Percentiles rank a stretch among this genome's conserved stretches.
Conservation (phyloP, 35 echinoderm and acorn worm species). For the Strongylocentrotus purpuratus region DNA sequence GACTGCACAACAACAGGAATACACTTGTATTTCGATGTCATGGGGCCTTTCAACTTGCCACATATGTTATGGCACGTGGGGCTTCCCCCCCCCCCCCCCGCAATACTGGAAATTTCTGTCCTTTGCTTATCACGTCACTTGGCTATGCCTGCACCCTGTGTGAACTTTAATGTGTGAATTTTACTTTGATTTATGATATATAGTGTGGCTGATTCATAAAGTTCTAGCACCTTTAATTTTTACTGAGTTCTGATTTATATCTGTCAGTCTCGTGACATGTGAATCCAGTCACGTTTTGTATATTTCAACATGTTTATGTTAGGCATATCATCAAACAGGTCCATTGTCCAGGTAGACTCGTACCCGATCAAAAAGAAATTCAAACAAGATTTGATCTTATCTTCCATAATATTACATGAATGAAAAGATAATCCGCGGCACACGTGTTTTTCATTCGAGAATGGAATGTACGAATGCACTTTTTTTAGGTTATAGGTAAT, state of each 20-base stretch:
- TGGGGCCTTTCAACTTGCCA: too few species aligned
- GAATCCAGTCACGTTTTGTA: background rate
- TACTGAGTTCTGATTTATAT: background rate
- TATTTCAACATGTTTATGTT: background rate
- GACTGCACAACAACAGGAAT: too few species aligned
- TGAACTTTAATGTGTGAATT: too few species aligned
- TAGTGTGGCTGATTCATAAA: background rate
- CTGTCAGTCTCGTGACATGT: background rate
- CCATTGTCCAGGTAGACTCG: background rate
- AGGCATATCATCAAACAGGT: background rate
- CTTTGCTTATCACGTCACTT: too few species aligned
- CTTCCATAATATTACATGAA: background rate
- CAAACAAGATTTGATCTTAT: background rate
- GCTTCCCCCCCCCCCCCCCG: too few species aligned
- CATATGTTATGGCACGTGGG: too few species aligned
- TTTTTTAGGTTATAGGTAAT: background rate
- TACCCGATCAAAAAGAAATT: background rate
- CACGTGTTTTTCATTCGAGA: background rate
- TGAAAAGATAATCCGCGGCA: background rate
- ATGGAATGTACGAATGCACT: background rate
- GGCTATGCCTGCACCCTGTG: too few species aligned
- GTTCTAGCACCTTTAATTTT: background rate
- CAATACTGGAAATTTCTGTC: too few species aligned
- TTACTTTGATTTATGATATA: background rate
- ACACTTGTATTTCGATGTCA: too few species aligned